phyloP scores from a whole-genome alignment of 2,888 invertebrate species.

The Ctenicera cuprea region DNA sequence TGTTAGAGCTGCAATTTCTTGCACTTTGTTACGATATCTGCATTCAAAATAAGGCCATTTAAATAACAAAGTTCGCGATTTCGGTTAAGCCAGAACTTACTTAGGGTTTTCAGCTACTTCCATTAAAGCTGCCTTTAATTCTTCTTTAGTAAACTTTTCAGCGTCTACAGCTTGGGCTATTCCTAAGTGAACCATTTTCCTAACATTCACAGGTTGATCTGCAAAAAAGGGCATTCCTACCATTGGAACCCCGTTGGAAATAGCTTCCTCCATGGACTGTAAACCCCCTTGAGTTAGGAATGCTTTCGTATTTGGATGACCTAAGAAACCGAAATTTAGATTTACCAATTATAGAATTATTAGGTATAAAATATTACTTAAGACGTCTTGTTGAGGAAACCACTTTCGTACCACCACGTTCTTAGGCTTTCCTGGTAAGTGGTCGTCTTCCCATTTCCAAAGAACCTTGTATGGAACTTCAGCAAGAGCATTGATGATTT shows the following conservation, averaged over 20 bases:
- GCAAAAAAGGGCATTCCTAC: slow-evolving; percentile 65
- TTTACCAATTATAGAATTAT: background rate
- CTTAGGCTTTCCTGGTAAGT: slow-evolving; percentile 48
- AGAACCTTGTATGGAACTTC: slow-evolving; percentile 38
- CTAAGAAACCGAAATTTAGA: slow-evolving; percentile 45
- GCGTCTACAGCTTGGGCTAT: slow-evolving; percentile 49
- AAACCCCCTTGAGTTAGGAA: slow-evolving; percentile 64
- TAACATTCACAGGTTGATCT: slow-evolving; percentile 63
- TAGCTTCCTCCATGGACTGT: slow-evolving; percentile 65
- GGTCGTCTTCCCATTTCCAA: slow-evolving; percentile 59
- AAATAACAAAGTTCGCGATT: too few relatives aligned
- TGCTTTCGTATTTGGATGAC: slow-evolving; percentile 63
- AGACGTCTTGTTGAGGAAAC: slow-evolving; percentile 59
- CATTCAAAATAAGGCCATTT: too few relatives aligned
- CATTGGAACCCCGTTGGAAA: slow-evolving; percentile 62
- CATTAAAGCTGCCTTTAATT: slow-evolving; percentile 38
- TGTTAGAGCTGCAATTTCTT: slow-evolving; percentile 6
- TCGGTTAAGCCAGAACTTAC: slow-evolving; percentile 36
- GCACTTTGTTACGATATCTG: slow-evolving; percentile 10
- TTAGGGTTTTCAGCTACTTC: slow-evolving; percentile 47
- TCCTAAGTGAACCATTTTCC: slow-evolving; percentile 57
- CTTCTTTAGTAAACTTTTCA: slow-evolving; percentile 52
- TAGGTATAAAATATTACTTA: slow-evolving; percentile 45
- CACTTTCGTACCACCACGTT: slow-evolving; percentile 57
- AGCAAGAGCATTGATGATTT: slow-evolving; percentile 6